Conservation (phyloP, 1,140 invertebrate species). For the Drosophila melanica region DNA sequence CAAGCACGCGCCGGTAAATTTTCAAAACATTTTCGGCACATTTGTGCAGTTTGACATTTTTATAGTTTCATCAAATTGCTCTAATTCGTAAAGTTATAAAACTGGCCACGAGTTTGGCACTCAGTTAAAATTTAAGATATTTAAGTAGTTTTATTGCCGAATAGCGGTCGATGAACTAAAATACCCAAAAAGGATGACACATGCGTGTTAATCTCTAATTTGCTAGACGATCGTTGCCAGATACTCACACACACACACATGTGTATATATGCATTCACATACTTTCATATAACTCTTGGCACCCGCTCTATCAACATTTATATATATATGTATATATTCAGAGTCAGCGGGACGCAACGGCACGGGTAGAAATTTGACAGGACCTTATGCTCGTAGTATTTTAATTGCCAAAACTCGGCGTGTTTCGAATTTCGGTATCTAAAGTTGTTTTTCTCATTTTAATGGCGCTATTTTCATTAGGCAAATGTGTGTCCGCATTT, state of each 20-base stretch:
- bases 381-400: slow-evolving; percentile 68
- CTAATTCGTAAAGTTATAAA: slow-evolving; percentile 79
- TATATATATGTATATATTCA: slow-evolving; percentile 10
- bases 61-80: slow-evolving; percentile 77
- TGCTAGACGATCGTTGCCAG: slow-evolving; percentile 69
- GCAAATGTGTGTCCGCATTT: slow-evolving; percentile 77
- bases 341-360: slow-evolving; percentile 46
- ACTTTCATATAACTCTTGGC: slow-evolving; percentile 13
- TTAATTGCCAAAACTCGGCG: slow-evolving; percentile 78
- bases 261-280: background rate
- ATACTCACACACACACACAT: slow-evolving; percentile 11
- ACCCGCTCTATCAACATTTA: slow-evolving; percentile 7
- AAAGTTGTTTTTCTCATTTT: slow-evolving; percentile 83
- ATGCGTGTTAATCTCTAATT: slow-evolving; percentile 82
- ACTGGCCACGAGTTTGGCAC: slow-evolving; percentile 67
- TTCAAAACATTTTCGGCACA: slow-evolving; percentile 47
- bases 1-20: slow-evolving; percentile 45
- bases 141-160: slow-evolving; percentile 61
- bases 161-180: slow-evolving; percentile 67
- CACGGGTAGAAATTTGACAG: slow-evolving; percentile 37
- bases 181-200: slow-evolving; percentile 60
- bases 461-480: slow-evolving; percentile 83
- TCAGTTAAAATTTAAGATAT: slow-evolving; percentile 50
- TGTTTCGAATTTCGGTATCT: slow-evolving; percentile 80
- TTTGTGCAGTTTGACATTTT: slow-evolving; percentile 73